Percentiles rank a stretch among this genome's conserved stretches.
Evolutionary conservation across 2,888 invertebrate species (phyloP).

Genomic region (Cheilosia impressa): DNA sequence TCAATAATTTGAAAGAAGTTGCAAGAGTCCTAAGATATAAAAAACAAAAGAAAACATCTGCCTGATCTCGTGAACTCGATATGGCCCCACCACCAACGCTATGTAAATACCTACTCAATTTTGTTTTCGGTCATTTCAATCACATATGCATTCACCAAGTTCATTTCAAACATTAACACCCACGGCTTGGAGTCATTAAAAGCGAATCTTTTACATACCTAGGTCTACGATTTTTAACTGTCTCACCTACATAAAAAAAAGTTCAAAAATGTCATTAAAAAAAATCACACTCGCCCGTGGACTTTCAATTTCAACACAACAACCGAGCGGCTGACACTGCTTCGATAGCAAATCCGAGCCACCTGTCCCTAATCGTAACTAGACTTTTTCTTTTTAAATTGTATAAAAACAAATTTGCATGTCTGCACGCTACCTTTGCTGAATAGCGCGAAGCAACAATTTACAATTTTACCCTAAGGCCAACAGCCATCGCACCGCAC

Average conservation of each 20-base stretch:
- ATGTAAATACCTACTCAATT: too few species aligned
- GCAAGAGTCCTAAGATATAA: too few species aligned
- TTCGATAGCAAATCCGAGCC: neutral
- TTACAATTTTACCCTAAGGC: constrained; percentile 48
- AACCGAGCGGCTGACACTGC: neutral
- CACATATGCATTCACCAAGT: too few species aligned
- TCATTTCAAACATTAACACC: too few species aligned
- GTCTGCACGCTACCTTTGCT: constrained; percentile 36
- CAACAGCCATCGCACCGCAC: constrained; percentile 29
- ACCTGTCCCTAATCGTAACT: neutral
- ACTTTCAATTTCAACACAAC: neutral
- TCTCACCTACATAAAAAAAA: neutral
- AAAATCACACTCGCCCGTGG: neutral
- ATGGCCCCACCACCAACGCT: too few species aligned
- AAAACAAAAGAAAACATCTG: too few species aligned
- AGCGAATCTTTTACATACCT: too few species aligned
- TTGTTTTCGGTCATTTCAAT: too few species aligned
- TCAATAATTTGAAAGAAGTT: too few species aligned
- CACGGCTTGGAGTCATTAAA: too few species aligned
- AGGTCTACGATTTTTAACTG: too few species aligned
- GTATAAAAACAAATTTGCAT: constrained; percentile 53
- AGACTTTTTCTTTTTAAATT: constrained; percentile 8
- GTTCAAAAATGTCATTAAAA: neutral
- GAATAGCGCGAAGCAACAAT: constrained; percentile 33
- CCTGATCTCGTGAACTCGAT: too few species aligned